Evolutionary conservation across 2,888 invertebrate species (phyloP), one percentile per base, ranked within the genome.

Genomic region (Conus canariensis): DNA sequence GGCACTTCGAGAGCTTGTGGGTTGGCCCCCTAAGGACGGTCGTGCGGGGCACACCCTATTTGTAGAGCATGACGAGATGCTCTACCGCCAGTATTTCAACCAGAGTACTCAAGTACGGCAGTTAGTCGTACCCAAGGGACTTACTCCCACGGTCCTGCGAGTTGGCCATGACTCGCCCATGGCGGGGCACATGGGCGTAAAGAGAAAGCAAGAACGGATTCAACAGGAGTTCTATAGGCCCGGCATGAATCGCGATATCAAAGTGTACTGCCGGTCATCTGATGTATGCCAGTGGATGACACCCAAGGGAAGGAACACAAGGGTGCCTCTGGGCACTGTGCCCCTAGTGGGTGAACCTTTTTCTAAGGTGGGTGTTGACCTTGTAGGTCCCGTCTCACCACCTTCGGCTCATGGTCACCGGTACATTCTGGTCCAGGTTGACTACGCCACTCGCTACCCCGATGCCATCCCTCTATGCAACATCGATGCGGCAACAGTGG

Each of bases 331-430:
- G 1, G 90, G 67, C 2, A 19, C 80, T 0, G 83, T 88, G 67
- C 90, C 91, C 92, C 91, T 16, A 10, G 60, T 64, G 16, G 12
- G 16, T 12, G 70, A 70, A 22, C 70, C 70, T 7, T 93, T 93
- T 87, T 22, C 88, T 16, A 30, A 91, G 9, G 90, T 92, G 9
- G 91, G 90, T 3, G 85, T 92, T 9, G 93, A 93, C 80, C 30
- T 93, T 0, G 85, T 93, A 14, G 93, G 93, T 4, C 93, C 93
- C 8, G 88, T 93, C 0, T 60, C 58, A n/a, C 92, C 92, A 22
- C 80, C 88, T 19, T 91, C 91, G 0, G 91, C 91, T 1, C 90
- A 80, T n/a, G 91, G 91, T 7, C 89, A 93, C 77, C n/a, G 14
- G 8, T 77, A 77, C 30, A 77, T 77, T 25, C 25, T 77, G n/a